These are phyloP conservation scores for Ondatra zibethicus DNA, from an alignment of 2,113 vertebrate genomes.

Conservation along the genomic window DNA sequence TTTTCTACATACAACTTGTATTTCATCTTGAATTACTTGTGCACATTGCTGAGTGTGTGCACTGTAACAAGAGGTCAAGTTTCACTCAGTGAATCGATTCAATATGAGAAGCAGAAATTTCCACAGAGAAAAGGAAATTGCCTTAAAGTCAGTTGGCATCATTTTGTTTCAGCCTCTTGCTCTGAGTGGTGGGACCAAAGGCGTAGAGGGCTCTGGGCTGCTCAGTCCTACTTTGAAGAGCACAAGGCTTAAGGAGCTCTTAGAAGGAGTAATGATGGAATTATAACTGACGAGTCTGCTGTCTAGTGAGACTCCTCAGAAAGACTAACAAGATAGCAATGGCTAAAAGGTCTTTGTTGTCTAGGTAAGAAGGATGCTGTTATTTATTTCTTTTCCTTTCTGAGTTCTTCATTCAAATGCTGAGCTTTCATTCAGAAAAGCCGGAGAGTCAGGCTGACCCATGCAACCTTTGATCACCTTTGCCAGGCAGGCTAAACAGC, in stretches of 20 bases:
- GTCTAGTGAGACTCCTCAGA: slow-evolving; percentile 71
- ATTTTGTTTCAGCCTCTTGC: slow-evolving; percentile 54
- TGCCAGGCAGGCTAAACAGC: background rate
- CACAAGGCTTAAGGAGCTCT: slow-evolving; percentile 44
- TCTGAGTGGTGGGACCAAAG: slow-evolving; percentile 11
- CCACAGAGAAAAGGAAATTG: slow-evolving; percentile 75
- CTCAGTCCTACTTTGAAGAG: slow-evolving; percentile 42
- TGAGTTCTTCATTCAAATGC: slow-evolving; percentile 43
- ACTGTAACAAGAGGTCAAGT: slow-evolving; percentile 53
- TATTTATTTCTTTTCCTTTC: background rate
- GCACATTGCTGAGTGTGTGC: slow-evolving; percentile 24
- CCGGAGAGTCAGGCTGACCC: slow-evolving; percentile 38
- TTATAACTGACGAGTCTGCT: slow-evolving; percentile 42
- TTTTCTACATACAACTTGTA: slow-evolving; percentile 57
- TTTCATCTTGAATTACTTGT: slow-evolving; percentile 74
- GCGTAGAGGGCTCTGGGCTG: rapidly evolving
- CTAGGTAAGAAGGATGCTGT: slow-evolving; percentile 71
- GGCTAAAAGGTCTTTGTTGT: slow-evolving; percentile 69
- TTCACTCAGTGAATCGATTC: slow-evolving; percentile 77
- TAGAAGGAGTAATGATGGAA: slow-evolving; percentile 66
- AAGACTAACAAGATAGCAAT: slow-evolving; percentile 70
- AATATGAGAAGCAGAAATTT: slow-evolving; percentile 70
- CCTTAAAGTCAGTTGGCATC: slow-evolving; percentile 69
- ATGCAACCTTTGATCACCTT: slow-evolving; percentile 65
- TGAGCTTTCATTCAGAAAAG: slow-evolving; percentile 74